Percentiles rank a stretch among this genome's conserved stretches.
Evolutionary conservation across 1,140 invertebrate genomes (phyloP).

Genomic region (Tribolium castaneum): DNA sequence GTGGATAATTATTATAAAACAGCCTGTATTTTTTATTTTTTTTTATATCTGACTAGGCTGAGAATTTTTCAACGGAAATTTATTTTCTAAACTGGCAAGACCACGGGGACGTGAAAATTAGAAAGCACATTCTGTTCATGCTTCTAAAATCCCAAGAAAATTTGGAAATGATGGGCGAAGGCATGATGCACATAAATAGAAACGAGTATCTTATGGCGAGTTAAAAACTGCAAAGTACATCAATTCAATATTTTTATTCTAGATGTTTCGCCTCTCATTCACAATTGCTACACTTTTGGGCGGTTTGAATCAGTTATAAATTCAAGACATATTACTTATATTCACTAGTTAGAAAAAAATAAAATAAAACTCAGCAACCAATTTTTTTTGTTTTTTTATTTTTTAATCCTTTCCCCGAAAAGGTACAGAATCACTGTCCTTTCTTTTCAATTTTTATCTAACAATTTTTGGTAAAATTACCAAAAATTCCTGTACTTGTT

Average conservation of each 20-base stretch:
- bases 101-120: not conserved
- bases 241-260: not conserved
- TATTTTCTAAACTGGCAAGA: not conserved
- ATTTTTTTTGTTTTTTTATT: no score
- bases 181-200: conserved; percentile 11
- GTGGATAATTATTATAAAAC: not conserved
- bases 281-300: conserved; percentile 11
- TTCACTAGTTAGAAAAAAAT: no score
- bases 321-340: not conserved
- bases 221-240: not conserved
- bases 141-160: not conserved
- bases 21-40: not conserved
- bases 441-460: no score
- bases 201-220: not conserved
- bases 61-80: not conserved
- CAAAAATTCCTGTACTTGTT: no score
- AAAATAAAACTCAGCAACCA: no score
- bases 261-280: conserved; percentile 3
- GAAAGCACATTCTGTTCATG: conserved; percentile 9
- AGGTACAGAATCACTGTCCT: no score
- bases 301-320: not conserved
- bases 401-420: no score
- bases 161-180: not conserved
- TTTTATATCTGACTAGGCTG: not conserved
- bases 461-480: no score